Percentiles rank a stretch among this genome's conserved stretches.
phyloP scores from a whole-genome alignment of 2,113 vertebrate genomes.

The Tetraodon nigroviridis region DNA sequence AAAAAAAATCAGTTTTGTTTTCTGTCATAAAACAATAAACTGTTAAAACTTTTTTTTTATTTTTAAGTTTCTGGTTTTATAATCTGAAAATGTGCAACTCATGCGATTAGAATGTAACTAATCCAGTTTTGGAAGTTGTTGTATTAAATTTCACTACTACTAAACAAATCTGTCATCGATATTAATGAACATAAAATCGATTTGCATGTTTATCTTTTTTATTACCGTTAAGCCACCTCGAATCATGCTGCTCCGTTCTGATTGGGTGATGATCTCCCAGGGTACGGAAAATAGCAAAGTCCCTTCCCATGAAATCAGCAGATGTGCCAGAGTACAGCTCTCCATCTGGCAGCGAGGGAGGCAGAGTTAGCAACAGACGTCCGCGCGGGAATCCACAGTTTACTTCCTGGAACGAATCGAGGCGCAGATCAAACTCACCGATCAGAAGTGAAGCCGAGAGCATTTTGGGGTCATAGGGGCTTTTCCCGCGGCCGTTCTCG shows the following conservation, averaged over 20 bases:
- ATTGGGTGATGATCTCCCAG: slow-evolving; percentile 94
- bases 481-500: slow-evolving; percentile 97
- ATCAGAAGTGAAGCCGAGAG: slow-evolving; percentile 91
- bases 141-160: too few relatives aligned
- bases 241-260: slow-evolving; percentile 96
- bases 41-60: too few relatives aligned
- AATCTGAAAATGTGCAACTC: neutral
- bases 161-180: too few relatives aligned
- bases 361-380: slow-evolving; percentile 28
- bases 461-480: slow-evolving; percentile 96
- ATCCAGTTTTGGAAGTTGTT: neutral
- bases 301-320: slow-evolving; percentile 97
- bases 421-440: slow-evolving; percentile 72
- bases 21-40: too few relatives aligned
- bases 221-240: slow-evolving; percentile 96
- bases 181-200: too few relatives aligned
- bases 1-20: too few relatives aligned
- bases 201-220: too few relatives aligned
- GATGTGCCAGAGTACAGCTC: slow-evolving; percentile 96
- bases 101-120: neutral
- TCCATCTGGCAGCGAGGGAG: slow-evolving; percentile 78
- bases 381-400: neutral
- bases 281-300: slow-evolving; percentile 97
- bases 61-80: neutral
- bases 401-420: slow-evolving; percentile 33